Base-by-base conservation (phyloP, 30 jellyfish, hydroid and myxozoan genomes). In the Calvadosia cruxmelitensis region DNA sequence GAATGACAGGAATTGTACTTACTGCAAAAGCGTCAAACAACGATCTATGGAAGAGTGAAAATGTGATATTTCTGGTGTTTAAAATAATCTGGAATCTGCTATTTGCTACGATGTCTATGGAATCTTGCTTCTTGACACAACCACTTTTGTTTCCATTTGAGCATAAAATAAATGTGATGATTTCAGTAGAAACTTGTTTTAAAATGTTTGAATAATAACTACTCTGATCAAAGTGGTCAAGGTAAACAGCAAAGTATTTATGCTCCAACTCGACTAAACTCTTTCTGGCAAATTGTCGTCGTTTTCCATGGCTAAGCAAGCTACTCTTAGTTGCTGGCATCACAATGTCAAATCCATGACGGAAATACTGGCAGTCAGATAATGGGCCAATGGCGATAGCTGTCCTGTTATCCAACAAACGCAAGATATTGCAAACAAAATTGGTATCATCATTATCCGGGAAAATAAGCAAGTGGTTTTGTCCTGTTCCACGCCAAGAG, bases 1-100 rank as follows among this genome's bases (percentile, higher is more conserved):
- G 68, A 0, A 87, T 15, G 32, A 87, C 93, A 0, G 97, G 97
- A 64, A 87, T 72, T 1, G 88, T 80, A 3, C 94, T 93, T 66
- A 42, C 27, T 28, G 27, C 49, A 0, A 87, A 72, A 57, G 93
- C 62, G 12, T 34, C 34, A 30, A 81, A 49, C n/a, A 87, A 42
- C 25, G 74, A 74, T 15, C 31, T 50, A 49, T 52, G 50, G 24
- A 86, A 69, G 30, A 53, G 25, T 16, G 52, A 52, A 13, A 50
- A 70, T 5, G 57, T 42, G 10, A 10, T 20, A 42, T 42, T 42
- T 42, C 20, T 42, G 15, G 57, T 42, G 20, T 42, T 42, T 5
- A 42, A 20, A 42, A 42, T 42, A 42, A 42, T 42, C 20, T 42
- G 57, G 20, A 42, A 42, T 42, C 20, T 42, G 10, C 15, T 20